Conservation (phyloP, 1,140 invertebrate genomes). For the Temnothorax nylanderi region DNA sequence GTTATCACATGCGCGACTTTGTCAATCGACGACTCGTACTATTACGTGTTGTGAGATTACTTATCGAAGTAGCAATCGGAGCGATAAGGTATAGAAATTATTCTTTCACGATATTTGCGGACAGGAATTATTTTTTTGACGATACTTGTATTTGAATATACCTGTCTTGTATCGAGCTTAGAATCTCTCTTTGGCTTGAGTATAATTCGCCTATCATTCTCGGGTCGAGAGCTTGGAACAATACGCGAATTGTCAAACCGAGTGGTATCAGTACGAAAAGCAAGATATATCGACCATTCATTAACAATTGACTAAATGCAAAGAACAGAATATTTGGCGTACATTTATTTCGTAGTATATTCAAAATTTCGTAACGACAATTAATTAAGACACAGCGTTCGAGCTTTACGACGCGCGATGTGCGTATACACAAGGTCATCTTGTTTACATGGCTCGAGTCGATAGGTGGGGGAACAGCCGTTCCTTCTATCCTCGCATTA, state of each 20-base stretch:
- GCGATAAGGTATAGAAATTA: neutral
- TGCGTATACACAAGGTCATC: neutral
- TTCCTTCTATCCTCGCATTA: neutral
- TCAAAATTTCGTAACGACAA: neutral
- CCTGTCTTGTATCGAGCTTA: neutral
- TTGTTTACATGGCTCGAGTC: neutral
- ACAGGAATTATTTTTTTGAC: neutral
- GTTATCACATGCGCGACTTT: neutral
- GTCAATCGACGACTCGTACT: neutral
- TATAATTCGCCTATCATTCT: neutral
- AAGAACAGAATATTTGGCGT: neutral
- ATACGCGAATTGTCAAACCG: neutral
- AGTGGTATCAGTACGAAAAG: neutral
- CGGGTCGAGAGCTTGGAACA: neutral
- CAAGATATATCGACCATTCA: neutral
- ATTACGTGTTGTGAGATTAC: neutral
- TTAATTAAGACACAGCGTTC: neutral
- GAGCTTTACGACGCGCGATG: neutral
- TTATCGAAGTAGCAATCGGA: neutral
- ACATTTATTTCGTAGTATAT: neutral
- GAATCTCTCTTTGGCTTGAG: neutral
- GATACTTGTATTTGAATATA: neutral
- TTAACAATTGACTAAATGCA: neutral
- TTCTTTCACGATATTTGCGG: neutral
- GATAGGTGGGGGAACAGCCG: neutral